These are phyloP conservation scores for Diplolepis rosae DNA, from an alignment of 2,888 invertebrate species.

Conservation along the genomic window DNA sequence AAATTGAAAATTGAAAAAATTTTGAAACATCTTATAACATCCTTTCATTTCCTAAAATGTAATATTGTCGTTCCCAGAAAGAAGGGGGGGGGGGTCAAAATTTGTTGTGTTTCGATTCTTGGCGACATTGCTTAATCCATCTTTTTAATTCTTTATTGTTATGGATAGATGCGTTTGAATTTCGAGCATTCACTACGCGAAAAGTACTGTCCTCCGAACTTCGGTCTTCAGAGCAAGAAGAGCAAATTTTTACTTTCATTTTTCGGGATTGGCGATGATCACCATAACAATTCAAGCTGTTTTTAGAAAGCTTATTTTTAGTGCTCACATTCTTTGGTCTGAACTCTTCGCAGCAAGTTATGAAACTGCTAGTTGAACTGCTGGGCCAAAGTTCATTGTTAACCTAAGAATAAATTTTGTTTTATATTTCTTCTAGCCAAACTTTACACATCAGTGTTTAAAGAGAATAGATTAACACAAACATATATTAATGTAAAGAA, in stretches of 20 bases:
- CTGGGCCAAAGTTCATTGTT: not conserved
- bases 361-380: not conserved
- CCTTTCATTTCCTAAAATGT: no score
- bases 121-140: constrained; percentile 53
- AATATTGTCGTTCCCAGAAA: no score
- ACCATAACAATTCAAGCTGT: not conserved
- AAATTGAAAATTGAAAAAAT: no score
- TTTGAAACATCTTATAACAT: no score
- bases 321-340: not conserved
- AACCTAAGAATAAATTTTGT: no score
- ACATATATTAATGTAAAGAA: no score
- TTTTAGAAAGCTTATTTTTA: not conserved
- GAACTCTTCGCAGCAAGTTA: not conserved
- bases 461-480: no score
- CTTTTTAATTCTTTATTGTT: constrained; percentile 48
- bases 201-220: not conserved
- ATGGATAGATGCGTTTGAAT: not conserved
- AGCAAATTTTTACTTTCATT: not conserved
- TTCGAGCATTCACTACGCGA: not conserved
- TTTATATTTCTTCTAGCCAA: no score
- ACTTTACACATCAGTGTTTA: no score
- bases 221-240: not conserved
- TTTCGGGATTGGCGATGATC: not conserved
- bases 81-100: no score
- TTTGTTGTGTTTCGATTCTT: no score